A percentile compares a stretch with the other conserved stretches of the same genome.
Conservation (phyloP, 2,888 invertebrate species). For the Plebejus anna region DNA sequence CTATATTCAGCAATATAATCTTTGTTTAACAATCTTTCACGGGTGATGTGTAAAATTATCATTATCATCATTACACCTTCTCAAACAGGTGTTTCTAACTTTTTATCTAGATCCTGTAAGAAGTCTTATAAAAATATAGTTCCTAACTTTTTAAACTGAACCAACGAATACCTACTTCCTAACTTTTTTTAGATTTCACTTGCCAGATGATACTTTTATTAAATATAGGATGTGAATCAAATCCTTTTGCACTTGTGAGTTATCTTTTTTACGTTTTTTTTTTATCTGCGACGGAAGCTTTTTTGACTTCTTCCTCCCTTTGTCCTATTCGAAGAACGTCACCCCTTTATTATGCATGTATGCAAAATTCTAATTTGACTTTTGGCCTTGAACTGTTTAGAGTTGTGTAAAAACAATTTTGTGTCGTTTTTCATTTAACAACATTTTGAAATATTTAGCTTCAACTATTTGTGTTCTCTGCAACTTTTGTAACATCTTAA, state of each 20-base stretch:
- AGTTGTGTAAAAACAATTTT: background rate
- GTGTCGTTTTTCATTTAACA: background rate
- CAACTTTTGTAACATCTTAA: background rate
- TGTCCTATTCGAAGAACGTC: conserved; percentile 63
- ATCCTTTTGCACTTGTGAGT: conserved; percentile 43
- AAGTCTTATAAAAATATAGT: background rate
- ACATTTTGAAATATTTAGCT: background rate
- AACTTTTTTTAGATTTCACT: background rate
- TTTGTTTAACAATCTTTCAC: background rate
- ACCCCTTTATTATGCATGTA: conserved; percentile 52
- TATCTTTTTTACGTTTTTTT: conserved; percentile 50
- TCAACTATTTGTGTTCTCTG: background rate
- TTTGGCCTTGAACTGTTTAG: conserved; percentile 22
- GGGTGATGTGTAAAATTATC: background rate
- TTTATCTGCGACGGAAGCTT: conserved; percentile 52
- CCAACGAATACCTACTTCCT: background rate
- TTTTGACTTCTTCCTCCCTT: conserved; percentile 73
- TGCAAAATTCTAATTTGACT: conserved; percentile 45
- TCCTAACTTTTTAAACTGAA: background rate
- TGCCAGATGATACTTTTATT: conserved; percentile 11
- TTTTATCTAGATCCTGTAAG: background rate
- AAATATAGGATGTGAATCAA: conserved; percentile 11
- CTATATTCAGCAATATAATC: no score
- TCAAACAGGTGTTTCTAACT: background rate
- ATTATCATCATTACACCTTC: background rate